Evolutionary conservation across 1,140 invertebrate genomes (phyloP).

Genomic region (Magallana gigas): DNA sequence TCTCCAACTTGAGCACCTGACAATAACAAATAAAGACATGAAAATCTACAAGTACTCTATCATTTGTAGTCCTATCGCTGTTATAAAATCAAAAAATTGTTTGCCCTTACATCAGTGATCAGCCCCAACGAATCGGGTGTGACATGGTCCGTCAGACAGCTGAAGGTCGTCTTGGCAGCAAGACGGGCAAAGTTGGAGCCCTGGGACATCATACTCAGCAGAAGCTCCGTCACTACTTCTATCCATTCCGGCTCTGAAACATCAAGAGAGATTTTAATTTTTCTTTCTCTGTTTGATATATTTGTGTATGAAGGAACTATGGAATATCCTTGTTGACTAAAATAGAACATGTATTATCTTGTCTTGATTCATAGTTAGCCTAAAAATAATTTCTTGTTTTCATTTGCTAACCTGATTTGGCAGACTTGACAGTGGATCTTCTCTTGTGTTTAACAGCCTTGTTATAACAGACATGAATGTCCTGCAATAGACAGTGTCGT

Average conservation of each 20-base stretch:
- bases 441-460: slow-evolving; percentile 21
- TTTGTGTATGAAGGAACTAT: no score
- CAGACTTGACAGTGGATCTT: slow-evolving; percentile 14
- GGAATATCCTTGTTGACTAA: no score
- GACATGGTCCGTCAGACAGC: slow-evolving; percentile 85
- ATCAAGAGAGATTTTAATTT: no score
- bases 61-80: no score
- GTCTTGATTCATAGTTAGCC: neutral
- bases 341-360: neutral
- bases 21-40: neutral
- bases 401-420: neutral
- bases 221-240: slow-evolving; percentile 89
- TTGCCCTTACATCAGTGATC: slow-evolving; percentile 83
- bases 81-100: neutral
- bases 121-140: slow-evolving; percentile 85
- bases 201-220: slow-evolving; percentile 82
- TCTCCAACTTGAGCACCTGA: slow-evolving; percentile 4
- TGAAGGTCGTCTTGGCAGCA: slow-evolving; percentile 86
- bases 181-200: slow-evolving; percentile 86
- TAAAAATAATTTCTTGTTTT: neutral
- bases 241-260: slow-evolving; percentile 85
- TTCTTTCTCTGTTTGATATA: no score
- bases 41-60: no score
- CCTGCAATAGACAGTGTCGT: neutral
- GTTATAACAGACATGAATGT: neutral